Conservation (phyloP, 1,140 invertebrate genomes). For the Cylas formicarius region DNA sequence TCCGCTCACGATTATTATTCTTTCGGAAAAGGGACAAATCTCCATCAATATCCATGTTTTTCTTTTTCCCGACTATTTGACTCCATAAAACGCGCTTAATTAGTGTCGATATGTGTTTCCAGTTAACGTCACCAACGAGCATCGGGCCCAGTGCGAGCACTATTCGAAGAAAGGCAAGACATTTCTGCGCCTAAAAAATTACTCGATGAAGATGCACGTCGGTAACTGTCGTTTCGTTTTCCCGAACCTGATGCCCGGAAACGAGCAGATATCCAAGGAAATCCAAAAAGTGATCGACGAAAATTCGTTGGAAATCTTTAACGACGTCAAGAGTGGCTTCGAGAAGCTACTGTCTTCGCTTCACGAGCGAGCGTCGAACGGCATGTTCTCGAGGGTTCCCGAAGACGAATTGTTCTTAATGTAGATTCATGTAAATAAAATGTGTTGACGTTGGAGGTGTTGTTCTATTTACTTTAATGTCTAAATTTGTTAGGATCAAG, state of each 20-base stretch:
- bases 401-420: constrained; percentile 42
- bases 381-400: constrained; percentile 43
- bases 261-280: constrained; percentile 21
- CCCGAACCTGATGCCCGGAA: constrained; percentile 27
- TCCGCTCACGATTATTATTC: too few species aligned
- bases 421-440: too few species aligned
- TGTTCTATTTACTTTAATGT: too few species aligned
- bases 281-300: constrained; percentile 27
- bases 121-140: constrained; percentile 11
- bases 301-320: constrained; percentile 25
- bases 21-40: too few species aligned
- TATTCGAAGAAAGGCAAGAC: constrained; percentile 25
- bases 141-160: constrained; percentile 29
- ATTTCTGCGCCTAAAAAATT: constrained; percentile 13
- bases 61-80: background rate
- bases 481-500: too few species aligned
- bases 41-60: too few species aligned
- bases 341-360: constrained; percentile 40
- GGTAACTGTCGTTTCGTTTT: constrained; percentile 22
- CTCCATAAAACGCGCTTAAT: too few species aligned
- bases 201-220: constrained; percentile 15
- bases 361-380: constrained; percentile 40
- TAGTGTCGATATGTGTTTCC: too few species aligned
- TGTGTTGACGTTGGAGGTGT: too few species aligned
- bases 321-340: constrained; percentile 22